Conservation (phyloP, 2,113 vertebrate genomes). For the Podarcis cretensis region DNA sequence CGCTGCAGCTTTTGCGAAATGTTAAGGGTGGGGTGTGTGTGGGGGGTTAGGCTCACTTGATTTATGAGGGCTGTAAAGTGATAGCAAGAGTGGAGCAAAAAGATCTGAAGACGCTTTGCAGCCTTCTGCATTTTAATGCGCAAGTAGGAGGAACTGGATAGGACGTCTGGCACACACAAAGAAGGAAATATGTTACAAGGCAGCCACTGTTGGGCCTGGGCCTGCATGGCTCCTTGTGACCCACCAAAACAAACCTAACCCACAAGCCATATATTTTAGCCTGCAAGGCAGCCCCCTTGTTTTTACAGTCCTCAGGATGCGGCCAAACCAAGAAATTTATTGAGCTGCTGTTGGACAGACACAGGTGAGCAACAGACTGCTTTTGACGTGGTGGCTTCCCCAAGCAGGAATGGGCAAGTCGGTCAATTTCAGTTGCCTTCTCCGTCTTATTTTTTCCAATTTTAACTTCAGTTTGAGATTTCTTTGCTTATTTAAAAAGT, state of each 20-base stretch:
- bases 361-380: too few relatives aligned
- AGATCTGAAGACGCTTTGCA: constrained; percentile 59
- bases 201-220: not conserved
- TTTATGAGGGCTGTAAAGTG: constrained; percentile 73
- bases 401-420: too few relatives aligned
- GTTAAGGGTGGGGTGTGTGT: constrained; percentile 39
- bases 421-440: too few relatives aligned
- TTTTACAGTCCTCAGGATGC: not conserved
- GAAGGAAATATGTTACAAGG: accelerated
- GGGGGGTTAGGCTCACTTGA: constrained; percentile 54
- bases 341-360: too few relatives aligned
- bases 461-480: too few relatives aligned
- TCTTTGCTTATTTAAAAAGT: too few relatives aligned
- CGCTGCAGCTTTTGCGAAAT: constrained; percentile 73
- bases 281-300: not conserved
- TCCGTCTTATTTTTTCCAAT: too few relatives aligned
- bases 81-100: constrained; percentile 69
- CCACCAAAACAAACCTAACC: not conserved
- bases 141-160: accelerated
- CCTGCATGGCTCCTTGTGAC: not conserved
- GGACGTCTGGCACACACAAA: not conserved
- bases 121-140: constrained; percentile 44
- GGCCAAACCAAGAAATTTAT: not conserved
- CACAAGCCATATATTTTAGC: not conserved
- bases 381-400: too few relatives aligned